phyloP scores from a whole-genome alignment of 2,888 invertebrate species.

The Sthenelais limicola region DNA sequence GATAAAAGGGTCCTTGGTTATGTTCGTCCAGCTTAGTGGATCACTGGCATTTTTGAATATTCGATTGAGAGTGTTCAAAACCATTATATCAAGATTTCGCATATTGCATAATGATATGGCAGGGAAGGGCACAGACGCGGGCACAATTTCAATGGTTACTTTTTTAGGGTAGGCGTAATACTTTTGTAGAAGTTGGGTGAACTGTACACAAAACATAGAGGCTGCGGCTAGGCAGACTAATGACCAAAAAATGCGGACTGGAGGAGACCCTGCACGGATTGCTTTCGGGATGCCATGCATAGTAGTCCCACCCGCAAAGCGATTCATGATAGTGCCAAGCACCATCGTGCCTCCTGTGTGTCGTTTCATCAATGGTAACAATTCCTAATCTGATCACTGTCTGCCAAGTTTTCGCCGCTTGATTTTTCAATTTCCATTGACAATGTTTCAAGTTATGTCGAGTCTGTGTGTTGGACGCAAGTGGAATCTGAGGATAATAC shows the following conservation, averaged over 20 bases:
- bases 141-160: conserved; percentile 47
- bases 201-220: conserved; percentile 45
- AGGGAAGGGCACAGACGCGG: conserved; percentile 44
- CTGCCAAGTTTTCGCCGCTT: too few species aligned
- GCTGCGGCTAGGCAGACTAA: conserved; percentile 41
- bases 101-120: conserved; percentile 48
- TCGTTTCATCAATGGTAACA: too few species aligned
- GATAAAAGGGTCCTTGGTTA: conserved; percentile 44
- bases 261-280: conserved; percentile 32
- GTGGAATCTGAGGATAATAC: too few species aligned
- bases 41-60: conserved; percentile 41
- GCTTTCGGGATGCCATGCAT: conserved; percentile 49
- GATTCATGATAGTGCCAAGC: conserved; percentile 27
- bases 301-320: conserved; percentile 45
- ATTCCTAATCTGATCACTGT: too few species aligned
- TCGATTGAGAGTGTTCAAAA: conserved; percentile 44
- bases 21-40: conserved; percentile 42
- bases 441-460: too few species aligned
- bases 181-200: conserved; percentile 43
- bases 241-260: conserved; percentile 44
- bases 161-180: conserved; percentile 48
- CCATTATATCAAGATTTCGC: conserved; percentile 45
- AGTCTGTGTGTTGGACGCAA: too few species aligned
- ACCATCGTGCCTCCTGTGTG: conserved; percentile 30
- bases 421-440: too few species aligned